Evolutionary conservation across 2,113 vertebrate genomes (phyloP).

Genomic region (Tapirus terrestris): DNA sequence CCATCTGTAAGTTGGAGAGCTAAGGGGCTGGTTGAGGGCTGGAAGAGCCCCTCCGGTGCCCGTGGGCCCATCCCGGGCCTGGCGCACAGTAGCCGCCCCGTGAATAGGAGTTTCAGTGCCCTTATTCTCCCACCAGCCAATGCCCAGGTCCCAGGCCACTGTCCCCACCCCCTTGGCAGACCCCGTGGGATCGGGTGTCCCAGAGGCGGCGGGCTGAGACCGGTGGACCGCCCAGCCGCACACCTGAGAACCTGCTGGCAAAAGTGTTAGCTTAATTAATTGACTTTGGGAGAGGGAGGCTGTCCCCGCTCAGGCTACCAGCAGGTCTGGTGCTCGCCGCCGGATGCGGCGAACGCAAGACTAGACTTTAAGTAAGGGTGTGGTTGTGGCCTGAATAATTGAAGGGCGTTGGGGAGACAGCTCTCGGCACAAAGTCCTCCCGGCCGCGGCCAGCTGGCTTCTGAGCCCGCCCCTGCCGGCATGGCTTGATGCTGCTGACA

Average conservation of each 20-base stretch:
- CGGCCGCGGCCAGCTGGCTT: constrained; percentile 69
- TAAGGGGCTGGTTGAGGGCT: background rate
- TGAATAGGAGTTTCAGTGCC: no score
- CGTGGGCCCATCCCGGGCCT: fast-evolving
- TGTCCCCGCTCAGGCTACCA: constrained; percentile 77
- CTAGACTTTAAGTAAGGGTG: constrained; percentile 91
- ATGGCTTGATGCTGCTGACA: fast-evolving
- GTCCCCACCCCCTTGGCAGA: background rate
- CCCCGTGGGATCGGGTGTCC: constrained; percentile 45
- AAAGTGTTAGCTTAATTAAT: constrained; percentile 88
- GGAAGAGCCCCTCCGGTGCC: fast-evolving
- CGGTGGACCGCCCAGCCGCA: constrained; percentile 58
- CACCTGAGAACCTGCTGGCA: constrained; percentile 87
- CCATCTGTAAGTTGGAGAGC: background rate
- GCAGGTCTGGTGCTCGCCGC: constrained; percentile 78
- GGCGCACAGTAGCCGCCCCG: fast-evolving
- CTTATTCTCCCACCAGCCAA: background rate
- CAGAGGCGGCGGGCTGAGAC: constrained; percentile 69
- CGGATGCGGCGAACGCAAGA: constrained; percentile 81
- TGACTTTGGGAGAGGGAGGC: constrained; percentile 76
- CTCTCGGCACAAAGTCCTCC: constrained; percentile 76
- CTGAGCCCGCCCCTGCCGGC: background rate
- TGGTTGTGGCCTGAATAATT: constrained; percentile 88
- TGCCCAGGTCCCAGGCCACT: fast-evolving
- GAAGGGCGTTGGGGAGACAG: constrained; percentile 82